Conservation (phyloP, 1,140 invertebrate species). For the Dolichoris vasculosae region DNA sequence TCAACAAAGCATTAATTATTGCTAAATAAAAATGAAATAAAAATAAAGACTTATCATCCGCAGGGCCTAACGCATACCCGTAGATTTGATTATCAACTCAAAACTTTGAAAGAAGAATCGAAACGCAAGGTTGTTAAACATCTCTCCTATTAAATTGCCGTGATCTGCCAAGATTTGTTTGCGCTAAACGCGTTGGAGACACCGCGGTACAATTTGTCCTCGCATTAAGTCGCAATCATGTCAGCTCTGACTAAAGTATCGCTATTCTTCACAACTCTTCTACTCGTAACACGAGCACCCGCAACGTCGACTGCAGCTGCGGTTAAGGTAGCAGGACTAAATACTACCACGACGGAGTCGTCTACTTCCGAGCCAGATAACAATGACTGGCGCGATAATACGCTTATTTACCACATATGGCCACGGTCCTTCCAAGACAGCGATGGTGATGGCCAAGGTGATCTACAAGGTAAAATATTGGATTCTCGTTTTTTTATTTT, state of each 20-base stretch:
- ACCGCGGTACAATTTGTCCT: background rate
- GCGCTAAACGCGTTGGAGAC: background rate
- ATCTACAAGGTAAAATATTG: slow-evolving; percentile 77
- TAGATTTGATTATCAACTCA: background rate
- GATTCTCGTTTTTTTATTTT: background rate
- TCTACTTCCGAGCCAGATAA: slow-evolving; percentile 21
- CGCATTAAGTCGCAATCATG: background rate
- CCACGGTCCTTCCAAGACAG: slow-evolving; percentile 84
- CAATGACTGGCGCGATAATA: slow-evolving; percentile 83
- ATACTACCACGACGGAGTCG: background rate
- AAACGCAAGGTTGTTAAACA: background rate
- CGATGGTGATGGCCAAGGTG: slow-evolving; percentile 83
- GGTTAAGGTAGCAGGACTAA: background rate
- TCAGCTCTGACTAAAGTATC: background rate
- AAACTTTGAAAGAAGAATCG: background rate
- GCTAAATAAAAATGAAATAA: background rate
- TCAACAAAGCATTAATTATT: background rate
- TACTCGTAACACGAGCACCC: background rate
- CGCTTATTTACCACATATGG: slow-evolving; percentile 84
- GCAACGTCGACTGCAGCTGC: too few relatives aligned
- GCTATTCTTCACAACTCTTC: background rate
- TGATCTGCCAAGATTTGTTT: background rate
- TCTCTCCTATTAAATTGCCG: background rate
- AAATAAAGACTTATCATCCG: background rate
- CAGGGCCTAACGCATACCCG: background rate